Conservation (phyloP, 2,888 invertebrate genomes). For the Argyresthia albistria region DNA sequence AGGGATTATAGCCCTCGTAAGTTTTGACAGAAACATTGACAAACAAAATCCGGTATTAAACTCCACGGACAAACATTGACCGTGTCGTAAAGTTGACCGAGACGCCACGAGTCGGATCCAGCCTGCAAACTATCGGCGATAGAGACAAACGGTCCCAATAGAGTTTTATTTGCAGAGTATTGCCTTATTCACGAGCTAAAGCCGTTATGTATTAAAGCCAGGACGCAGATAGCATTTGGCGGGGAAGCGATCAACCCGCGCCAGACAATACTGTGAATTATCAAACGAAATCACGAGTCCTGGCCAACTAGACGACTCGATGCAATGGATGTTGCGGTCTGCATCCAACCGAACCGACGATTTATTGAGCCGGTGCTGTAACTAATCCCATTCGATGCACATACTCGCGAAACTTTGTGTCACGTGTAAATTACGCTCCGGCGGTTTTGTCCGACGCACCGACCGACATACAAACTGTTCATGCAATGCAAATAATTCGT, state of each 20-base stretch:
- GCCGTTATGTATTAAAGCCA: conserved; percentile 5
- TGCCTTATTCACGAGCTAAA: conserved; percentile 3
- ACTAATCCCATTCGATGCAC: conserved; percentile 23
- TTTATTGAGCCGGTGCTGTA: conserved; percentile 24
- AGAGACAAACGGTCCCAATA: conserved; percentile 1
- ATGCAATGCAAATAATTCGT: too few relatives aligned
- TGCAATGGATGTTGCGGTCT: conserved; percentile 27
- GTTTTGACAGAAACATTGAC: too few relatives aligned
- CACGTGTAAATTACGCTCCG: not conserved
- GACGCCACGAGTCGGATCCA: not conserved
- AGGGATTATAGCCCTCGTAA: too few relatives aligned
- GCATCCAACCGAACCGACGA: conserved; percentile 26
- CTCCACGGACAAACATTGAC: too few relatives aligned
- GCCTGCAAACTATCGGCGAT: not conserved
- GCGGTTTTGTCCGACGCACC: not conserved
- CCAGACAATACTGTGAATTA: conserved; percentile 32
- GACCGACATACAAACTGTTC: not conserved
- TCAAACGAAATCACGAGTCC: conserved; percentile 22
- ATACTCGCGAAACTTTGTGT: conserved; percentile 1
- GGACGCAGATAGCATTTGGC: conserved; percentile 6
- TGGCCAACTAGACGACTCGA: conserved; percentile 9
- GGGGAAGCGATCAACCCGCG: not conserved
- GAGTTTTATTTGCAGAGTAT: conserved; percentile 1
- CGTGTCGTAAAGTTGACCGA: not conserved
- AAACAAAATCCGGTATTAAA: too few relatives aligned